These are phyloP conservation scores for Hyles vespertilio DNA, from an alignment of 1,140 invertebrate species.

Conservation along the genomic window DNA sequence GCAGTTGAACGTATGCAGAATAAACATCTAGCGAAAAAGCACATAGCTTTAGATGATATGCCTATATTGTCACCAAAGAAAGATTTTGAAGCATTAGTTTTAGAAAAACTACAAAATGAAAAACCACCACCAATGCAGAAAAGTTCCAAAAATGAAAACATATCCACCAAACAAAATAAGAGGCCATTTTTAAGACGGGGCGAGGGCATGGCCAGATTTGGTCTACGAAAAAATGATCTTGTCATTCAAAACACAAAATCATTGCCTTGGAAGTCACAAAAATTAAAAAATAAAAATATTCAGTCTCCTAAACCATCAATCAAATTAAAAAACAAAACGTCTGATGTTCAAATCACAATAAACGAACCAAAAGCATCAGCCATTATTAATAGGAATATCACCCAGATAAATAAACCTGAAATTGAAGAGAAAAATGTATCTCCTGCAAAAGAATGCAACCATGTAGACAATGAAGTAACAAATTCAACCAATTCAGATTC, in stretches of 20 bases:
- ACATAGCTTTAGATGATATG: conserved; percentile 65
- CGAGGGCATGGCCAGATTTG: conserved; percentile 59
- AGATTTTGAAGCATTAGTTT: conserved; percentile 56
- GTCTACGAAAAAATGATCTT: conserved; percentile 49
- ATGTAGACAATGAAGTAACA: not conserved
- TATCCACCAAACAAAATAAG: conserved; percentile 22
- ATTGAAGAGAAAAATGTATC: not conserved
- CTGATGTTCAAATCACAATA: conserved; percentile 20
- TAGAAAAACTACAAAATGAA: conserved; percentile 53
- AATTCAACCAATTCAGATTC: not conserved
- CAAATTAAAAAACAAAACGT: conserved; percentile 16
- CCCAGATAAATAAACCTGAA: conserved; percentile 2
- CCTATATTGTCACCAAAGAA: conserved; percentile 61
- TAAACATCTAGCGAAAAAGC: conserved; percentile 31
- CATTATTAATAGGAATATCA: conserved; percentile 1
- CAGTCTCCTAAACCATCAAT: conserved; percentile 12
- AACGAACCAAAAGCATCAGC: conserved; percentile 15
- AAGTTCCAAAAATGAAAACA: conserved; percentile 15
- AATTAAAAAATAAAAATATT: conserved; percentile 14
- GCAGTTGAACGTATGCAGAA: not conserved
- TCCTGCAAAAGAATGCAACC: not conserved
- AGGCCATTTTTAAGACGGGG: conserved; percentile 55
- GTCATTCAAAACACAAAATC: conserved; percentile 61
- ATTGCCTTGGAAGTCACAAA: conserved; percentile 55
- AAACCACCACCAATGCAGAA: conserved; percentile 18